phyloP scores from a whole-genome alignment of 92 coral and sea anemone species.

The Porites lobata region DNA sequence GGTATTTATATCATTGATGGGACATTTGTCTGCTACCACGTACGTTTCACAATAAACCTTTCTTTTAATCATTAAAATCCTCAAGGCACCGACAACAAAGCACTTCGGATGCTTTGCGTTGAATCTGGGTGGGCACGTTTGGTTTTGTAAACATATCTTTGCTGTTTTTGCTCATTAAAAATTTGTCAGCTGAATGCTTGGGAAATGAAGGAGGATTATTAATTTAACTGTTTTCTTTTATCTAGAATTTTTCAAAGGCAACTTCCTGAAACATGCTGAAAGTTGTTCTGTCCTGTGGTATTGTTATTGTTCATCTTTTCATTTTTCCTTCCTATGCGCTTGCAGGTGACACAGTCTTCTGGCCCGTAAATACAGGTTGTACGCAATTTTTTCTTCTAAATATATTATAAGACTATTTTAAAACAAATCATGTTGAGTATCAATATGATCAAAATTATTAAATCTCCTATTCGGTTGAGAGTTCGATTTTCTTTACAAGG shows the following conservation, averaged over 20 bases:
- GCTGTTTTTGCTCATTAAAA: background rate
- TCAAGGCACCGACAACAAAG: slow-evolving; percentile 26
- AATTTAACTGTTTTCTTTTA: slow-evolving; percentile 11
- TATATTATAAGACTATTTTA: background rate
- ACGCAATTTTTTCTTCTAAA: background rate
- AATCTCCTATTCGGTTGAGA: background rate
- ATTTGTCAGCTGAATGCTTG: background rate
- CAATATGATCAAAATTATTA: background rate
- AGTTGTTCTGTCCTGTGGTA: background rate
- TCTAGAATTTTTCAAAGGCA: background rate
- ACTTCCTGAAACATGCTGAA: slow-evolving; percentile 13
- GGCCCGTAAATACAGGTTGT: background rate
- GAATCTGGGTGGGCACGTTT: slow-evolving; percentile 15
- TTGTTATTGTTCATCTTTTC: background rate
- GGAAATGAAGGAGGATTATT: background rate
- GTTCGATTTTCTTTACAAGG: background rate
- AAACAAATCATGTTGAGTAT: background rate
- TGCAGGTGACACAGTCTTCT: background rate
- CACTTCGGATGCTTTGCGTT: background rate
- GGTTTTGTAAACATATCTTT: background rate
- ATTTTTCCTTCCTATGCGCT: background rate
- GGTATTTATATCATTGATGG: slow-evolving; percentile 17
- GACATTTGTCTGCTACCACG: slow-evolving; percentile 1
- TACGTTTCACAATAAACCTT: background rate
- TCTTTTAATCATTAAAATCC: background rate